Evolutionary conservation across 1,140 invertebrate genomes (phyloP).

Genomic region (Choristoneura fumiferana): DNA sequence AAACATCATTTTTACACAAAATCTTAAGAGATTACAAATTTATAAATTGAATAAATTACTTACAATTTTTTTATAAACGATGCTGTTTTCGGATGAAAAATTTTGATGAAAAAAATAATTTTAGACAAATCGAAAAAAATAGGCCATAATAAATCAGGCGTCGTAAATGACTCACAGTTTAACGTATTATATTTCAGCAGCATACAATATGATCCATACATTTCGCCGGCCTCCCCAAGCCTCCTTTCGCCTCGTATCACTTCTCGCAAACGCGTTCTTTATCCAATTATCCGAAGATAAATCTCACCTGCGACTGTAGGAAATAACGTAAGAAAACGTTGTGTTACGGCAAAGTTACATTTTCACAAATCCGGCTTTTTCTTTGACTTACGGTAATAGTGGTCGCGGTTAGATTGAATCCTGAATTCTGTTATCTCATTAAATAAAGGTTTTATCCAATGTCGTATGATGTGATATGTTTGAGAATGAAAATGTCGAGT

Average conservation of each 20-base stretch:
- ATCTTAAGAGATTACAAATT: too few species aligned
- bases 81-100: too few species aligned
- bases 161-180: neutral
- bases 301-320: constrained; percentile 73
- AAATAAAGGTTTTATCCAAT: too few species aligned
- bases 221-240: constrained; percentile 39
- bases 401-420: too few species aligned
- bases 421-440: too few species aligned
- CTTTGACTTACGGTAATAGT: constrained; percentile 33
- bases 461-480: too few species aligned
- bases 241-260: constrained; percentile 68
- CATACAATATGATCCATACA: constrained; percentile 6
- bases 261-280: constrained; percentile 71
- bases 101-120: too few species aligned
- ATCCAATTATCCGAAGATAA: constrained; percentile 77
- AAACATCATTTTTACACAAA: too few species aligned
- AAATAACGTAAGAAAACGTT: constrained; percentile 66
- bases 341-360: constrained; percentile 63
- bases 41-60: too few species aligned
- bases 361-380: constrained; percentile 50
- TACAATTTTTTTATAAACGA: too few species aligned
- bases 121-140: constrained; percentile 1
- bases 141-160: constrained; percentile 5
- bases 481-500: too few species aligned
- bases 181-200: neutral